Conservation (phyloP, 2,113 vertebrate genomes). For the Oenanthe melanoleuca region DNA sequence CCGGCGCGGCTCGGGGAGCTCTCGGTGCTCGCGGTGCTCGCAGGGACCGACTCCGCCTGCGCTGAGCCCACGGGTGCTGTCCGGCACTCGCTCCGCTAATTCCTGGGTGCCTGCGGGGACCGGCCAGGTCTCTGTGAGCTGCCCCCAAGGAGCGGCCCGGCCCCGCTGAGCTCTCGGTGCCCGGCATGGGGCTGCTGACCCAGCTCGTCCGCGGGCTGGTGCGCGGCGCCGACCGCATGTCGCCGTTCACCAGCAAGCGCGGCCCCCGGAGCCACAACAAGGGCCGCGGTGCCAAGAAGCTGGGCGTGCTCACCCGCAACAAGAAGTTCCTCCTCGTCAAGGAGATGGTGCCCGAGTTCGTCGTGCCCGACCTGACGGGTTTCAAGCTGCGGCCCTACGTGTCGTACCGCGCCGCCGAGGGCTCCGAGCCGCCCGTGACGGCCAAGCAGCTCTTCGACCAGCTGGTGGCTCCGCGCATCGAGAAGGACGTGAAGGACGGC, state of each 20-base stretch:
- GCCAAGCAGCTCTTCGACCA: constrained; percentile 82
- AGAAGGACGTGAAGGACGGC: constrained; percentile 82
- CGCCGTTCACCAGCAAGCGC: constrained; percentile 91
- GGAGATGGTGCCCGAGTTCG: constrained; percentile 87
- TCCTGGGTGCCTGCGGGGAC: no score
- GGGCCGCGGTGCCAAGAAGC: constrained; percentile 78
- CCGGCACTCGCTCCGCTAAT: no score
- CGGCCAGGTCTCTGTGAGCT: background rate
- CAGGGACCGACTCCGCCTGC: background rate
- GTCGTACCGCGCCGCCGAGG: constrained; percentile 80
- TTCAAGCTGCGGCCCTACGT: constrained; percentile 93
- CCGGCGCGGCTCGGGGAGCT: fast-evolving
- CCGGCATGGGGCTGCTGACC: constrained; percentile 86
- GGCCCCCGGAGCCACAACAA: constrained; percentile 84
- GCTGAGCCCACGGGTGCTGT: fast-evolving
- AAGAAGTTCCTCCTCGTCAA: constrained; percentile 78
- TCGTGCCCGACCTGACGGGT: constrained; percentile 84
- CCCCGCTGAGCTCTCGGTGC: background rate
- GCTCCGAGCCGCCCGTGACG: constrained; percentile 76
- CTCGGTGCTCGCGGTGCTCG: no score
- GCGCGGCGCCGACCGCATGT: constrained; percentile 87
- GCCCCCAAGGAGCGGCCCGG: background rate
- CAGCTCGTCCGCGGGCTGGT: constrained; percentile 80
- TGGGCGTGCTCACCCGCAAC: constrained; percentile 73
- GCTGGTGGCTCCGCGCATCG: constrained; percentile 80